Evolutionary conservation across 2,797 vertebrate genomes (phyloP).

Genomic region (Morelia viridis): DNA sequence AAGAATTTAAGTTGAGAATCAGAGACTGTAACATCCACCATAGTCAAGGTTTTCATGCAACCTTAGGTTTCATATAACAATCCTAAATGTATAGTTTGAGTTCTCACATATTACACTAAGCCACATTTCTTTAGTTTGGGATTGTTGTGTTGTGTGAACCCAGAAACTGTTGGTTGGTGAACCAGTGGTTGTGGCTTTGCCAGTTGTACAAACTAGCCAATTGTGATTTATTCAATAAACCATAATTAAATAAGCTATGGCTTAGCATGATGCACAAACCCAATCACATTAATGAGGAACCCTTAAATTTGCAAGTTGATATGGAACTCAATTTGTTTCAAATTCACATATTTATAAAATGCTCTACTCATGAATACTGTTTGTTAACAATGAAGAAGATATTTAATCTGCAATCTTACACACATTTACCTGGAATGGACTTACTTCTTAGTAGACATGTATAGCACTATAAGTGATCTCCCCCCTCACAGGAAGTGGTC

Average conservation of each 20-base stretch:
- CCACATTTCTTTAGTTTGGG: background rate
- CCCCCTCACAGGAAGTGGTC: constrained; percentile 31
- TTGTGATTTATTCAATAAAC: background rate
- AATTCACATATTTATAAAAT: background rate
- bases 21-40: background rate
- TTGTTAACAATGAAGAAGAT: background rate
- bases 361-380: background rate
- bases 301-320: background rate
- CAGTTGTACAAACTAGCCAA: background rate
- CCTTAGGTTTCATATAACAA: background rate
- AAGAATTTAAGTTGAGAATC: background rate
- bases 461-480: background rate
- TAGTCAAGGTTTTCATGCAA: background rate
- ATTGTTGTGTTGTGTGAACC: background rate
- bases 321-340: constrained; percentile 1
- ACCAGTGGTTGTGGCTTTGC: background rate
- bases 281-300: background rate
- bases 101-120: background rate
- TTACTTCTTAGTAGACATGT: background rate
- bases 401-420: background rate
- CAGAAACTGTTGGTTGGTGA: background rate
- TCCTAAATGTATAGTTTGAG: background rate
- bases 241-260: background rate
- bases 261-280: background rate
- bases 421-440: background rate